Base-by-base conservation (phyloP, 1,140 invertebrate genomes). In the Aporrectodea caliginosa region DNA sequence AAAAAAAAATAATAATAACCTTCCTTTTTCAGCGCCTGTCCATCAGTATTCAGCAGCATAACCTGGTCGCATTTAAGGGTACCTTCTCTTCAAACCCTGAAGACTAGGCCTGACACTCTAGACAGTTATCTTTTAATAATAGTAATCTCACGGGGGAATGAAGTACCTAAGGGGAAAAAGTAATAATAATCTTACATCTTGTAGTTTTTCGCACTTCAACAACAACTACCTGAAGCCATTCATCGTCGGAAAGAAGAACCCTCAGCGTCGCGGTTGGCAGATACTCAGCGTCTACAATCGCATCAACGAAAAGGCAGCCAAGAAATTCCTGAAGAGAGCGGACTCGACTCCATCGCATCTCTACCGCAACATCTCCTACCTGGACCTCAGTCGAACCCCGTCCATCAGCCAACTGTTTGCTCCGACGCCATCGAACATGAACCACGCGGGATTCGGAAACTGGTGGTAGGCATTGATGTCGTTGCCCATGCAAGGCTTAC, bases 161-260 rank as follows among this genome's bases (percentile, higher is more conserved):
- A n/a, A n/a, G n/a, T n/a, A n/a, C n/a, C n/a, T n/a, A n/a, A n/a
- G n/a, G n/a, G n/a, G 34, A 58, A 43, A 34, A 43, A 22, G 16
- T 76, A 22, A 27, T 22, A 75, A 22, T 34, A 32, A 27, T 30
- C 22, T 43, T 22, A n/a, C n/a, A n/a, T n/a, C 74, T 82, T 84
- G 30, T 84, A 94, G 93, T 87, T 98, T 97, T 88, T 96, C 97
- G 86, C 91, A 94, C 82, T 97, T 97, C 88, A 95, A 98, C 88
- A 96, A 95, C 88, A 92, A 93, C 85, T 98, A 95, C 87, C 93
- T 98, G 82, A 91, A 95, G 78, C 95, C 95, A 27, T 93, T 94
- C 84, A 87, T 98, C 79, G 90, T 96, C 79, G 91, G 94, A 82
- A 93, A 98, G 87, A 82, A 82, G n/a, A 77, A 32, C 30, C 75